phyloP scores from a whole-genome alignment of 2,113 vertebrate genomes.

The Daphoenositta chrysoptera region DNA sequence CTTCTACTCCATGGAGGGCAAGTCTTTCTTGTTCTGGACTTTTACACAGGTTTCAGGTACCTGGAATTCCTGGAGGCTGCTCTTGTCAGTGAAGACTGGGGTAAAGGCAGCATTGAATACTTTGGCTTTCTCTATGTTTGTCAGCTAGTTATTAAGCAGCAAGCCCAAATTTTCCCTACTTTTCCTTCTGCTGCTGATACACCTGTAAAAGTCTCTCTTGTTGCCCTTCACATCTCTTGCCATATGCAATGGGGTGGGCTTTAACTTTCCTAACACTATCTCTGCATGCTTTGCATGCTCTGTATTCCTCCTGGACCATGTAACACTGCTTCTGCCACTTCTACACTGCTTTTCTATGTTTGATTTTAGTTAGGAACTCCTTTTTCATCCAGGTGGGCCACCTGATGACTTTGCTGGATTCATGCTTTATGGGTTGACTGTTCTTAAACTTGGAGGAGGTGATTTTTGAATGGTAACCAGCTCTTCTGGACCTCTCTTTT shows the following conservation, averaged over 20 bases:
- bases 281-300: not conserved
- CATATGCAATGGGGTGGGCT: not conserved
- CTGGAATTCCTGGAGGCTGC: not conserved
- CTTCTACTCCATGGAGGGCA: not conserved
- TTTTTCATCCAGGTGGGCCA: not conserved
- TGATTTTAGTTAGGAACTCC: not conserved
- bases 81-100: not conserved
- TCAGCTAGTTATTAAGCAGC: not conserved
- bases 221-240: not conserved
- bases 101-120: not conserved
- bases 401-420: not conserved
- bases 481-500: not conserved
- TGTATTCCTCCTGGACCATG: not conserved
- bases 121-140: not conserved
- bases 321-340: not conserved
- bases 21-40: not conserved
- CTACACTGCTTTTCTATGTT: not conserved
- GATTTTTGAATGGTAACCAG: not conserved
- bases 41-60: not conserved
- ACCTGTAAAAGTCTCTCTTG: not conserved
- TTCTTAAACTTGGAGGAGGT: not conserved
- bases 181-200: not conserved
- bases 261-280: not conserved
- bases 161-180: not conserved
- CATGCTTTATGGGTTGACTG: not conserved